Conservation (phyloP, 2,797 vertebrate genomes). For the Diplodus sargus region DNA sequence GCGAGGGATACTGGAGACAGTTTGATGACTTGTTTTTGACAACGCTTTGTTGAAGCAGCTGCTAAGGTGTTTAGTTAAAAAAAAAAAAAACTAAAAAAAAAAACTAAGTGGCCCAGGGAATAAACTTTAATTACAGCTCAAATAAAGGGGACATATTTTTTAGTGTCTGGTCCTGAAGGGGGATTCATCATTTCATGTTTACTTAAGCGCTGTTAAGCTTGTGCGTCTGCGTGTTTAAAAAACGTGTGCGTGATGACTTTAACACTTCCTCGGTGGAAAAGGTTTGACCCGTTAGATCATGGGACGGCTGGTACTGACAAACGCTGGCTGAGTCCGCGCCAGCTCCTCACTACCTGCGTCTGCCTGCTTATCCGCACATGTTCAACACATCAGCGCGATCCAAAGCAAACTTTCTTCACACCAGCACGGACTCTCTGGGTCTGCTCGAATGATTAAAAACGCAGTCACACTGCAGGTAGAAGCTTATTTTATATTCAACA, state of each 20-base stretch:
- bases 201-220: no score
- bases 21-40: no score
- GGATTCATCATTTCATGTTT: not conserved
- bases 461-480: conserved; percentile 20
- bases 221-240: not conserved
- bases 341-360: conserved; percentile 45
- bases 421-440: conserved; percentile 17
- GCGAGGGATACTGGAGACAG: not conserved
- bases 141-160: conserved; percentile 27
- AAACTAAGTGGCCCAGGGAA: not conserved
- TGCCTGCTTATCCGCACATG: conserved; percentile 40
- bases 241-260: conserved; percentile 12
- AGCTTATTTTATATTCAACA: conserved; percentile 43
- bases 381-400: conserved; percentile 60
- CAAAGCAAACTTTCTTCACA: conserved; percentile 26
- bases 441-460: conserved; percentile 51
- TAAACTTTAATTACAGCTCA: conserved; percentile 15
- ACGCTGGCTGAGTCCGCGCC: conserved; percentile 27
- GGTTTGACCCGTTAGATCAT: conserved; percentile 35
- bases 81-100: not conserved
- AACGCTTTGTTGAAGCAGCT: not conserved
- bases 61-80: not conserved
- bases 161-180: not conserved
- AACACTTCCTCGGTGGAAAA: conserved; percentile 30
- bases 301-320: conserved; percentile 37